Evolutionary conservation across 1,140 invertebrate genomes (phyloP).

Genomic region (Lucilia cuprina): DNA sequence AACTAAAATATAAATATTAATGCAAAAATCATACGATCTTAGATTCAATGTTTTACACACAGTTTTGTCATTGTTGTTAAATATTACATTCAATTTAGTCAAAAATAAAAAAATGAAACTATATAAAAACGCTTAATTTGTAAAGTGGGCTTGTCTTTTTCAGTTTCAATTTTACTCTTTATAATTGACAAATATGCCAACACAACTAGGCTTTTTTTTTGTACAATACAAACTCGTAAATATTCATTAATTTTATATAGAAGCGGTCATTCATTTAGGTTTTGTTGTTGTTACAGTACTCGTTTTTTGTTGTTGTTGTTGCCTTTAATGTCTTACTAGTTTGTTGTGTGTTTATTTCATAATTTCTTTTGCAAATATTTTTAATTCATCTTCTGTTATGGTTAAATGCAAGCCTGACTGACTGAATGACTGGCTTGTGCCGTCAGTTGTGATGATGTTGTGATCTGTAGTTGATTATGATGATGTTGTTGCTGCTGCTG

Average conservation of each 20-base stretch:
- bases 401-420: not conserved
- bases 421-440: not conserved
- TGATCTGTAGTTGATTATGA: not conserved
- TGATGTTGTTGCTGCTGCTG: not conserved
- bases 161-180: not conserved
- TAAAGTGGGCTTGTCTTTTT: slow-evolving; percentile 28
- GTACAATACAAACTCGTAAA: not conserved
- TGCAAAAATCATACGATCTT: slow-evolving; percentile 28
- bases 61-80: not conserved
- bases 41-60: not conserved
- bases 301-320: not conserved
- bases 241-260: not conserved
- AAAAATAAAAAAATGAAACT: not conserved
- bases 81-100: not conserved
- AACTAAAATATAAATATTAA: not conserved
- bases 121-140: not conserved
- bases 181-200: slow-evolving; percentile 35
- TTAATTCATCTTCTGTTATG: not conserved
- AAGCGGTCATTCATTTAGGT: not conserved
- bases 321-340: not conserved
- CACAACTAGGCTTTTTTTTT: not conserved
- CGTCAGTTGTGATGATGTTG: not conserved
- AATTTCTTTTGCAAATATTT: not conserved
- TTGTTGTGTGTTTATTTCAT: not conserved
- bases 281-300: not conserved